Base-by-base conservation (phyloP, 2,888 invertebrate genomes). In the Hesperia comma region DNA sequence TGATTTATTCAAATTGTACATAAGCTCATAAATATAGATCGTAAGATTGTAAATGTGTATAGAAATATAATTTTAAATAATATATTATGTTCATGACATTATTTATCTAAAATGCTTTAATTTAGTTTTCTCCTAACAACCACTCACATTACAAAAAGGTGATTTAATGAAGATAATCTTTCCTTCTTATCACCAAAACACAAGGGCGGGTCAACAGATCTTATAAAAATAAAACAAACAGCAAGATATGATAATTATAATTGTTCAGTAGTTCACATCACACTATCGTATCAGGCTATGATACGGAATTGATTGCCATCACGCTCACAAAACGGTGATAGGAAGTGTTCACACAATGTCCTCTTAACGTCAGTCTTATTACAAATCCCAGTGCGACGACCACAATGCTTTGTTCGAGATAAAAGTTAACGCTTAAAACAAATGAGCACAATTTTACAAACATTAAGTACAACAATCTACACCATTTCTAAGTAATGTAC, bases 341-440 rank as follows among this genome's bases (percentile, higher is more conserved):
- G 68, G 54, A 66, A 62, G 55, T 58, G 66, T 63, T 37, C 53
- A 54, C 63, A 71, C 68, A 72, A 77, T 75, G 73, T 70, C 71
- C 63, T 72, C 58, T 71, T 71, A 74, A 77, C 72, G 62, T 84
- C 85, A 85, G 86, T 83, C 85, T 86, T 84, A 79, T 79, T 76
- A 70, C 73, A 75, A n/a, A 71, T 76, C 70, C 67, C 74, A 69
- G 46, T 41, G 26, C 54, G 68, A 62, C 41, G 56, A 17, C 2
- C 51, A 66, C 10, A 15, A 49, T 53, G 41, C 54, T 77, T 78
- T 77, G 76, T 79, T 79, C 76, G 70, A 76, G 75, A 19, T 57
- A 76, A 75, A 71, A 67, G 8, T 37, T 58, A 76, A 73, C 73
- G 60, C 73, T 76, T 77, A 77, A 63, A 72, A 69, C 71, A 68